Percentiles rank a stretch among this genome's conserved stretches.
These are phyloP conservation scores for Cataglyphis albicans DNA, from an alignment of 2,888 invertebrate species.

Conservation along the genomic window DNA sequence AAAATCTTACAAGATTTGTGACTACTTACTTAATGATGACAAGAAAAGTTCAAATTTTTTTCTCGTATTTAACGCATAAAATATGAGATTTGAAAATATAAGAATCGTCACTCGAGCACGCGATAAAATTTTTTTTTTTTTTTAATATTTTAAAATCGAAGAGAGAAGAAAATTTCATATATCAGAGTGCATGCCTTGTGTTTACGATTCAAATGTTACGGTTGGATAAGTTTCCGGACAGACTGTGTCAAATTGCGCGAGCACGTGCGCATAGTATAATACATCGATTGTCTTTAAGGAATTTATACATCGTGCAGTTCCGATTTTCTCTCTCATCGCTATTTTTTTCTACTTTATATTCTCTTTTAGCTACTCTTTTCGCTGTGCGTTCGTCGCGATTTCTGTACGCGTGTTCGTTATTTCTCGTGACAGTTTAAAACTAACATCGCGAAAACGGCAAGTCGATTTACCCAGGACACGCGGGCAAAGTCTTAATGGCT, in stretches of 20 bases:
- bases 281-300: slow-evolving; percentile 41
- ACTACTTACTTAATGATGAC: background rate
- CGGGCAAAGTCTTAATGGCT: slow-evolving; percentile 40
- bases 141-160: slow-evolving; percentile 7
- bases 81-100: background rate
- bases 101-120: background rate
- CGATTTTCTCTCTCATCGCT: background rate
- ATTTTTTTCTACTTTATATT: slow-evolving; percentile 28
- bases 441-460: slow-evolving; percentile 15
- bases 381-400: slow-evolving; percentile 38
- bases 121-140: background rate
- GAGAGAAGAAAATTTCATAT: background rate
- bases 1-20: background rate
- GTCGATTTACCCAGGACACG: slow-evolving; percentile 46
- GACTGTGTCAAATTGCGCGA: slow-evolving; percentile 13
- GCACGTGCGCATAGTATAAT: slow-evolving; percentile 4
- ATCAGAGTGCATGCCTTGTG: background rate
- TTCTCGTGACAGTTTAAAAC: slow-evolving; percentile 38
- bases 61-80: background rate
- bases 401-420: slow-evolving; percentile 36
- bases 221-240: background rate
- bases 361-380: background rate
- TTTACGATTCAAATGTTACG: slow-evolving; percentile 30
- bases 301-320: slow-evolving; percentile 7
- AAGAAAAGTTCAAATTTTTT: background rate